Conservation (phyloP, 1,140 invertebrate genomes). For the Hylaeus anthracinus region DNA sequence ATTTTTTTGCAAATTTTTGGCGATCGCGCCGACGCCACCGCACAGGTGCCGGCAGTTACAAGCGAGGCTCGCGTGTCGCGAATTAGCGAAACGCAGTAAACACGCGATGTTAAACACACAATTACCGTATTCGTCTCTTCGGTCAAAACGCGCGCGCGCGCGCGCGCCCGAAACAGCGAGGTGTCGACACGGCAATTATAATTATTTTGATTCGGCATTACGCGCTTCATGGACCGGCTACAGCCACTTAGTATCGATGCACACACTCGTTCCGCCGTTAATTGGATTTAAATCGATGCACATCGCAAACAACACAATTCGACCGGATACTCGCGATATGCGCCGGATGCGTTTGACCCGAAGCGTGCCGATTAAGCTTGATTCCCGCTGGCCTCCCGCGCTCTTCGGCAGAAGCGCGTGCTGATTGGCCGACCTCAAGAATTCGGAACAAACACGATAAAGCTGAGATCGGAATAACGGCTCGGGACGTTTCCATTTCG, state of each 20-base stretch:
- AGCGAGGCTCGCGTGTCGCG: too few species aligned
- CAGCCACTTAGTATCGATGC: conserved; percentile 48
- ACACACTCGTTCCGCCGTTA: conserved; percentile 44
- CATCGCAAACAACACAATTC: conserved; percentile 32
- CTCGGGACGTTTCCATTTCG: too few species aligned
- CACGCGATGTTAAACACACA: not conserved
- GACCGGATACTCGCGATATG: conserved; percentile 27
- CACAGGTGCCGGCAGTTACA: not conserved
- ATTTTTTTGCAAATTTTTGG: too few species aligned
- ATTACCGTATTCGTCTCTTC: not conserved
- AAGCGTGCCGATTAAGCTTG: not conserved
- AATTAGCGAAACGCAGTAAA: conserved; percentile 7
- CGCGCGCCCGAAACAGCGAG: conserved; percentile 13
- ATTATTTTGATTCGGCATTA: conserved; percentile 59
- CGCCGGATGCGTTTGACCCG: conserved; percentile 13
- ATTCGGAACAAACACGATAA: too few species aligned
- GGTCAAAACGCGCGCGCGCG: not conserved
- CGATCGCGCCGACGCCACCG: not conserved
- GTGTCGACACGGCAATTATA: conserved; percentile 48
- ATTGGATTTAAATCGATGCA: conserved; percentile 51
- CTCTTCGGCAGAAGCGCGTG: too few species aligned
- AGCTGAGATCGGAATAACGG: too few species aligned
- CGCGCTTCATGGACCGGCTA: conserved; percentile 36
- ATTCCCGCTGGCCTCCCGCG: too few species aligned
- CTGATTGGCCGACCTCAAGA: too few species aligned